Percentiles rank a stretch among this genome's conserved stretches.
These are phyloP conservation scores for Atrina japonica DNA, from an alignment of 2,888 invertebrate genomes.

Conservation along the genomic window DNA sequence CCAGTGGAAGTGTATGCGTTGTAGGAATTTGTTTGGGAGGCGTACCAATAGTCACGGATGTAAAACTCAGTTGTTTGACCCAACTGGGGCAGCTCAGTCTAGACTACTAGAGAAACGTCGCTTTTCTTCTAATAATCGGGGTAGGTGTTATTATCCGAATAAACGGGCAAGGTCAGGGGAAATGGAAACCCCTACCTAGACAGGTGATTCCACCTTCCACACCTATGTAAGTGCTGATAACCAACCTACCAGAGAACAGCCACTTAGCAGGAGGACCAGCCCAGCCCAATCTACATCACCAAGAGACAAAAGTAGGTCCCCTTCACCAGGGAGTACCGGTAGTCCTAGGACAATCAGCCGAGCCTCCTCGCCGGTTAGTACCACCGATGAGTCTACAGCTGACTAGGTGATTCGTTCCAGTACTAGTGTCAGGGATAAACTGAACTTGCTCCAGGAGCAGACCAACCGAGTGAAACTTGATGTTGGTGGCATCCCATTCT, in stretches of 20 bases:
- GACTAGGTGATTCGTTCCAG: no score
- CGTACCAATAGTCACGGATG: constrained; percentile 1
- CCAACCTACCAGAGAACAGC: no score
- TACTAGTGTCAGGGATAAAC: background rate
- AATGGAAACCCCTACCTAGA: no score
- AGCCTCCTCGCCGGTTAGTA: no score
- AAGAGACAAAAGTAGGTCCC: background rate
- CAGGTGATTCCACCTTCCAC: no score
- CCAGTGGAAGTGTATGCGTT: no score
- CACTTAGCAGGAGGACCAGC: no score
- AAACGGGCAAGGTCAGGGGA: no score
- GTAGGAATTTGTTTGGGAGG: background rate
- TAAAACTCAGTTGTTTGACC: background rate
- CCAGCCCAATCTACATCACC: no score
- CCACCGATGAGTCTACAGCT: no score
- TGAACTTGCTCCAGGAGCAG: background rate
- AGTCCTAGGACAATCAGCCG: background rate
- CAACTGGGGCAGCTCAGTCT: no score
- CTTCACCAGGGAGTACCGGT: background rate
- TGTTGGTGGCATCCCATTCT: background rate
- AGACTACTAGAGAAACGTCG: background rate
- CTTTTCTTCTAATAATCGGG: background rate
- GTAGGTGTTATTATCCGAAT: background rate
- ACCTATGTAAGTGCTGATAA: no score
- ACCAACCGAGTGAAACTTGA: background rate